Evolutionary conservation across 2,888 invertebrate species (phyloP).

Genomic region (Stratiomys singularior): DNA sequence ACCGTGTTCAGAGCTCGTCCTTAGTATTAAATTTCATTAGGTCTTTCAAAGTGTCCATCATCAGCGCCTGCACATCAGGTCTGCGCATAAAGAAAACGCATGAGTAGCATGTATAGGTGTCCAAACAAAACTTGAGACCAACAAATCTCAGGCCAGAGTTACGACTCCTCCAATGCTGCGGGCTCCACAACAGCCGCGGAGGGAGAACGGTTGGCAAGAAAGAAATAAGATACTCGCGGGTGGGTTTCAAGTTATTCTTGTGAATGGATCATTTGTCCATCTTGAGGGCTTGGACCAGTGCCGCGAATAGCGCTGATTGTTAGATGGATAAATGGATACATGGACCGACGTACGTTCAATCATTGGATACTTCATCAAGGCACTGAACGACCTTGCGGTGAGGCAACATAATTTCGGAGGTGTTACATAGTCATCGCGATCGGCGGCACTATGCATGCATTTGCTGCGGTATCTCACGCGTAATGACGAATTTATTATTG

Average conservation of each 20-base stretch:
- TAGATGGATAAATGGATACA: neutral
- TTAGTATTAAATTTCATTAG: neutral
- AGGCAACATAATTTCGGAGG: conserved; percentile 21
- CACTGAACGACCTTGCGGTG: conserved; percentile 36
- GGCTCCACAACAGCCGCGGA: neutral
- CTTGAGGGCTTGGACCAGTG: neutral
- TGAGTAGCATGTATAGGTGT: neutral
- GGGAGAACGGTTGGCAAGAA: neutral
- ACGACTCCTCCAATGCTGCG: neutral
- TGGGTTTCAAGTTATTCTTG: conserved; percentile 2
- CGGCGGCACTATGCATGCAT: neutral
- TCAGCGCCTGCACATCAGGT: neutral
- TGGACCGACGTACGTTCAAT: neutral
- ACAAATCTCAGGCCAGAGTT: neutral
- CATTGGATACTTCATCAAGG: neutral
- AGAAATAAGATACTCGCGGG: conserved; percentile 13
- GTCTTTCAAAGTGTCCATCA: neutral
- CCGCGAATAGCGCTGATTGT: conserved; percentile 18
- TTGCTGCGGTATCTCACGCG: neutral
- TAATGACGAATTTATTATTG: conserved; percentile 1
- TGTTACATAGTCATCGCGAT: conserved; percentile 20
- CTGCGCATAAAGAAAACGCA: neutral
- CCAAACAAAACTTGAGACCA: neutral
- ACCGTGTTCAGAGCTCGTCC: neutral
- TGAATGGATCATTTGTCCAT: conserved; percentile 11